phyloP scores from a whole-genome alignment of 2,113 vertebrate species.

The Poicephalus meyeri region DNA sequence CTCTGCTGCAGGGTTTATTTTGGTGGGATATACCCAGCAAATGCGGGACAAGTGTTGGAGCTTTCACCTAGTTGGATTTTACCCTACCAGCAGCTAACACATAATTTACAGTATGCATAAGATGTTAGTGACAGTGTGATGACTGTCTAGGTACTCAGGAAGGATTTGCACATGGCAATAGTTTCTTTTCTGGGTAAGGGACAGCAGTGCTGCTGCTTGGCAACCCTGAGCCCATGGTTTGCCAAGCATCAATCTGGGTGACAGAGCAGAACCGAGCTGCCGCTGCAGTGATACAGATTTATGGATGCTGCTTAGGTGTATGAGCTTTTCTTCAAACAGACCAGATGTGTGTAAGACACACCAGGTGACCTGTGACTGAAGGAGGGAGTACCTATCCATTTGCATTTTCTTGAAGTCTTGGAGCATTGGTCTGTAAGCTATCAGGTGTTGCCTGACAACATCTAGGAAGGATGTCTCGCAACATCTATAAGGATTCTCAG shows the following conservation, averaged over 20 bases:
- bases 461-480: background rate
- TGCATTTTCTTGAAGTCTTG: background rate
- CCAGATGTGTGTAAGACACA: rapidly evolving
- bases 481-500: background rate
- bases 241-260: background rate
- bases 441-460: background rate
- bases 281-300: rapidly evolving
- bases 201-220: background rate
- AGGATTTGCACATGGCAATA: background rate
- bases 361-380: background rate
- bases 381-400: background rate
- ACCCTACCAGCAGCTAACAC: background rate
- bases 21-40: background rate
- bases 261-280: background rate
- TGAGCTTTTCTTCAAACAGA: background rate
- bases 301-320: background rate
- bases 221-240: background rate
- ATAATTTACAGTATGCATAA: background rate
- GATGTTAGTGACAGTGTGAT: background rate
- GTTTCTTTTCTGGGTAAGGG: background rate
- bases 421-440: background rate
- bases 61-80: background rate
- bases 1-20: background rate
- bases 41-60: rapidly evolving
- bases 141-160: background rate